A percentile compares a stretch with the other conserved stretches of the same genome.
These are phyloP conservation scores for Eledona agricola DNA, from an alignment of 2,888 invertebrate genomes.

Conservation along the genomic window DNA sequence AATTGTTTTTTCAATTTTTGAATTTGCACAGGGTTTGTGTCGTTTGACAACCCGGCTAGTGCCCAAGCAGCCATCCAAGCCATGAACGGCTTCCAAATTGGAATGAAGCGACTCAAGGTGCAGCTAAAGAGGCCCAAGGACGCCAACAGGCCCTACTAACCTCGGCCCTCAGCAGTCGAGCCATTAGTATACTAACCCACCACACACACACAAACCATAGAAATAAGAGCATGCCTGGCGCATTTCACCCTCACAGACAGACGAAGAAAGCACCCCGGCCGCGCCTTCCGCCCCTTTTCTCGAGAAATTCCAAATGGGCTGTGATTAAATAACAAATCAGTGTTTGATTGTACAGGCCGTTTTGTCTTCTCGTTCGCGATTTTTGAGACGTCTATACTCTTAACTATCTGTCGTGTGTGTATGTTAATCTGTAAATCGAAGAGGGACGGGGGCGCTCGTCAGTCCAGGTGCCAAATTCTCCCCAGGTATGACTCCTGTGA, in stretches of 20 bases:
- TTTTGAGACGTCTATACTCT: conserved; percentile 60
- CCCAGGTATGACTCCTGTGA: conserved; percentile 56
- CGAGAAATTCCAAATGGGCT: conserved; percentile 82
- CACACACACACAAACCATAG: conserved; percentile 37
- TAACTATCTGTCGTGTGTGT: conserved; percentile 55
- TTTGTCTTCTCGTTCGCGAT: conserved; percentile 67
- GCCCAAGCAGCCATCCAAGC: conserved; percentile 99
- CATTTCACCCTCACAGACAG: conserved; percentile 46
- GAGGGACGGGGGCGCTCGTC: conserved; percentile 47
- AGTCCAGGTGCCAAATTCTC: conserved; percentile 57
- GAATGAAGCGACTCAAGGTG: conserved; percentile 99
- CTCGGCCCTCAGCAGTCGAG: conserved; percentile 62
- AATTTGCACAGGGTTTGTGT: conserved; percentile 98
- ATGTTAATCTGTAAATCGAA: conserved; percentile 51
- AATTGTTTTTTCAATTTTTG: conserved; percentile 11
- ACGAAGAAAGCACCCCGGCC: conserved; percentile 45
- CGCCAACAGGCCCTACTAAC: conserved; percentile 97
- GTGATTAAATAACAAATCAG: conserved; percentile 75
- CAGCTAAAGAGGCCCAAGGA: conserved; percentile 99
- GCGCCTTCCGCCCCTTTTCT: conserved; percentile 57
- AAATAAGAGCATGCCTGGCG: conserved; percentile 46
- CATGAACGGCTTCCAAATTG: conserved; percentile 99
- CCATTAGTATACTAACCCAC: conserved; percentile 55
- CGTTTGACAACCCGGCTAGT: conserved; percentile 98
- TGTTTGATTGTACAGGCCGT: conserved; percentile 76